A percentile compares a stretch with the other conserved stretches of the same genome.
Conservation (phyloP, 2,797 vertebrate genomes). For the Pantherophis vulpinus region DNA sequence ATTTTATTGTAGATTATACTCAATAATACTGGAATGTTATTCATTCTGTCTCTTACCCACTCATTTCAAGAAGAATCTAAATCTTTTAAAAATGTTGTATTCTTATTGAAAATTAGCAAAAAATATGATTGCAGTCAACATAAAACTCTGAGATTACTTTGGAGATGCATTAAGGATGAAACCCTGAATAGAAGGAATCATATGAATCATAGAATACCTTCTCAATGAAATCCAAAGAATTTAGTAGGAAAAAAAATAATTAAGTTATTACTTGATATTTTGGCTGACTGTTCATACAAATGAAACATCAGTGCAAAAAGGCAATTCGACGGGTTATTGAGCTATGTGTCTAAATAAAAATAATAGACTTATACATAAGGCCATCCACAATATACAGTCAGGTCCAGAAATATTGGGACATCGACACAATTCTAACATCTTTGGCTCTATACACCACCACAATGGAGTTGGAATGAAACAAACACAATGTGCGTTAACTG, state of each 20-base stretch:
- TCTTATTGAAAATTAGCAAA: background rate
- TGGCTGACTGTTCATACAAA: accelerated
- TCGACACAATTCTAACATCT: too few species aligned
- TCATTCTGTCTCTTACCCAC: background rate
- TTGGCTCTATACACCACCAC: too few species aligned
- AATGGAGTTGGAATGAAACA: too few species aligned
- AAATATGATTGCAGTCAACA: background rate
- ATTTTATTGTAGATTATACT: background rate
- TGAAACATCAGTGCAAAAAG: background rate
- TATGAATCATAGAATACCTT: background rate
- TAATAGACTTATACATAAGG: background rate
- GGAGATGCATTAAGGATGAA: background rate
- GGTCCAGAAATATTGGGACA: too few species aligned
- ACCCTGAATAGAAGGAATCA: background rate
- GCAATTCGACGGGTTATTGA: background rate
- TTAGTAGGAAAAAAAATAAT: background rate
- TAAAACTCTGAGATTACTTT: background rate
- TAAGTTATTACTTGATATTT: background rate
- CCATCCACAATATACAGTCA: background rate
- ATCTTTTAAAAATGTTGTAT: background rate
- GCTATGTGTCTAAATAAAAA: slow-evolving; percentile 18
- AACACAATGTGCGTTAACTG: too few species aligned
- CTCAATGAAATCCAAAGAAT: background rate
- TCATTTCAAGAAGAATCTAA: background rate
- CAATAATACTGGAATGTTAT: background rate